These are phyloP conservation scores for Drosophila simulans DNA, from an alignment of 1,140 invertebrate genomes.

Conservation along the genomic window DNA sequence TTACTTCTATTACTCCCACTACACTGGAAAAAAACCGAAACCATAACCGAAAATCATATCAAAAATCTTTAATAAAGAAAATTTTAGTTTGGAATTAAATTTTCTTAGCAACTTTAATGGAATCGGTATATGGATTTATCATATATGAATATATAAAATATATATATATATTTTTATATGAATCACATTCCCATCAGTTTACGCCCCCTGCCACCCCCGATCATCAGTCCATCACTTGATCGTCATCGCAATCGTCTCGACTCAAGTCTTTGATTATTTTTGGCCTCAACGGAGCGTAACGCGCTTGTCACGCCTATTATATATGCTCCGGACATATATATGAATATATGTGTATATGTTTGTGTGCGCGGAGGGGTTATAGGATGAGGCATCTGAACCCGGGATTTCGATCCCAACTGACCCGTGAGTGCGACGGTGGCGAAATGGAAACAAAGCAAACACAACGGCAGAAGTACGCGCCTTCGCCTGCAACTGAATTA, in stretches of 20 bases:
- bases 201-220: slow-evolving; percentile 4
- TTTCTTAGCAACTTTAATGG: too few species aligned
- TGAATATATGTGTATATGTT: slow-evolving; percentile 3
- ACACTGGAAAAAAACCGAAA: slow-evolving; percentile 6
- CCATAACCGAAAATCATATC: too few species aligned
- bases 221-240: slow-evolving; percentile 57
- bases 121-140: neutral
- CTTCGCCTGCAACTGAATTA: slow-evolving; percentile 72
- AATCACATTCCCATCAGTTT: slow-evolving; percentile 1
- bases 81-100: too few species aligned
- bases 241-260: slow-evolving; percentile 48
- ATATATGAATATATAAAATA: neutral
- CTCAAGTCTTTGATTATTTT: slow-evolving; percentile 80
- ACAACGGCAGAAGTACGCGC: slow-evolving; percentile 66
- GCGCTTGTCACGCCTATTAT: slow-evolving; percentile 83
- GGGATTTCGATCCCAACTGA: slow-evolving; percentile 67
- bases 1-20: slow-evolving; percentile 21
- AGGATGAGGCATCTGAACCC: slow-evolving; percentile 63
- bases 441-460: slow-evolving; percentile 76
- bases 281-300: slow-evolving; percentile 75
- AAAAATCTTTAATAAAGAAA: too few species aligned
- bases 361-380: slow-evolving; percentile 47
- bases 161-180: too few species aligned
- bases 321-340: slow-evolving; percentile 3
- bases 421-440: slow-evolving; percentile 59